A percentile compares a stretch with the other conserved stretches of the same genome.
Conservation (phyloP, 37 sponge, comb jelly and placozoan species). For the Mnemiopsis leidyi region DNA sequence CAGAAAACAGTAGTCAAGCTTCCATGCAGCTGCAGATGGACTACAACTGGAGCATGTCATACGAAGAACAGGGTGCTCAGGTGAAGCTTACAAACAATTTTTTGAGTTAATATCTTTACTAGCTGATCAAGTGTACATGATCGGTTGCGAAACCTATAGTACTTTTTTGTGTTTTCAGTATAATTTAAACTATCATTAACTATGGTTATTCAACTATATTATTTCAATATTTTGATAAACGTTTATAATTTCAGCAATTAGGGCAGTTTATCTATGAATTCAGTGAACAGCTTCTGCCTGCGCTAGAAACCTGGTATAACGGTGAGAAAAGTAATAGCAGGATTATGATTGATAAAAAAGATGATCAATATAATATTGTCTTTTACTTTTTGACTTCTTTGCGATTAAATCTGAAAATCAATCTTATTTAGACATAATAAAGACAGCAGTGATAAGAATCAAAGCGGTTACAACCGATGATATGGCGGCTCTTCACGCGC, state of each 20-base stretch:
- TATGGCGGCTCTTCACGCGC: neutral
- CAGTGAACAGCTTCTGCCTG: neutral
- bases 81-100: too few relatives aligned
- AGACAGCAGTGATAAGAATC: neutral
- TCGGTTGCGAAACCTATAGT: too few relatives aligned
- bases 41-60: neutral
- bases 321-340: neutral
- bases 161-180: too few relatives aligned
- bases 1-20: neutral
- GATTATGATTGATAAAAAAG: too few relatives aligned
- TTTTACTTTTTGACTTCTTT: too few relatives aligned
- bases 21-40: neutral
- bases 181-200: too few relatives aligned
- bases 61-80: neutral
- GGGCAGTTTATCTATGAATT: neutral
- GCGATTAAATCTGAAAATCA: too few relatives aligned
- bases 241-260: conserved; percentile 17
- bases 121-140: too few relatives aligned
- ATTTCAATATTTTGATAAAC: too few relatives aligned
- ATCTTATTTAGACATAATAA: neutral
- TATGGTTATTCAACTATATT: too few relatives aligned
- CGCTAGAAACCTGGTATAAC: neutral
- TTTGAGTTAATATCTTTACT: too few relatives aligned
- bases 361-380: too few relatives aligned
- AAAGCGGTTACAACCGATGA: neutral